phyloP scores from a whole-genome alignment of 2,113 vertebrate species.

The Sula dactylatra region DNA sequence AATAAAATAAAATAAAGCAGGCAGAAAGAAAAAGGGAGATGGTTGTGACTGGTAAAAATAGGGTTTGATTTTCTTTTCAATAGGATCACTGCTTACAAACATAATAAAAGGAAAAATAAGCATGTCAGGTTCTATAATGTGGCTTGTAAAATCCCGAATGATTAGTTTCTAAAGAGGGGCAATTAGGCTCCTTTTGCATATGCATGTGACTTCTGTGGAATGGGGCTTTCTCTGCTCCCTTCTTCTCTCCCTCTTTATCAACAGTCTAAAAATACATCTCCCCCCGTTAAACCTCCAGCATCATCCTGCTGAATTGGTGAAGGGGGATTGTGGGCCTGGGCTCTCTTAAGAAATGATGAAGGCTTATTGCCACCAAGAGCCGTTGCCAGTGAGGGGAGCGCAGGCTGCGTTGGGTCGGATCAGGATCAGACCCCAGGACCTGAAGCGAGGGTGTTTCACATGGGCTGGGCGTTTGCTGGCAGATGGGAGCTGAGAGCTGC shows the following conservation, averaged over 20 bases:
- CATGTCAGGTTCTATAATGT: conserved; percentile 75
- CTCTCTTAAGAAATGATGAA: not conserved
- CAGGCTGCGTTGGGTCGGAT: not conserved
- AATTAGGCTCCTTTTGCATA: conserved; percentile 79
- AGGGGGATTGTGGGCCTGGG: not conserved
- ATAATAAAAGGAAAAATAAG: conserved; percentile 78
- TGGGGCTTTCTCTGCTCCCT: conserved; percentile 43
- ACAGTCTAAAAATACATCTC: conserved; percentile 50
- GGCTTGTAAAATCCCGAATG: conserved; percentile 74
- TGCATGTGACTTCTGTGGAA: conserved; percentile 66
- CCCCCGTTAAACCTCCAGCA: not conserved
- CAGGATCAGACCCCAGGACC: not conserved
- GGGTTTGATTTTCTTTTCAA: conserved; percentile 80
- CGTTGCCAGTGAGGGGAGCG: not conserved
- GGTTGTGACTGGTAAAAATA: conserved; percentile 75
- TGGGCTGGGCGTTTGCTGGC: not conserved
- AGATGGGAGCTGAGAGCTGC: not conserved
- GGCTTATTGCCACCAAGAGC: not conserved
- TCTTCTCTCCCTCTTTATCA: conserved; percentile 4
- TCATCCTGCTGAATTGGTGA: not conserved
- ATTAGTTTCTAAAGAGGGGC: conserved; percentile 78
- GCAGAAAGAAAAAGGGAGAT: conserved; percentile 47
- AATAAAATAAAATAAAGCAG: conserved; percentile 37
- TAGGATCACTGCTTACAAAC: conserved; percentile 79
- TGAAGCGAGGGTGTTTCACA: not conserved